A percentile compares a stretch with the other conserved stretches of the same genome.
Conservation (phyloP, 2,113 vertebrate species). For the Callithrix jacchus region DNA sequence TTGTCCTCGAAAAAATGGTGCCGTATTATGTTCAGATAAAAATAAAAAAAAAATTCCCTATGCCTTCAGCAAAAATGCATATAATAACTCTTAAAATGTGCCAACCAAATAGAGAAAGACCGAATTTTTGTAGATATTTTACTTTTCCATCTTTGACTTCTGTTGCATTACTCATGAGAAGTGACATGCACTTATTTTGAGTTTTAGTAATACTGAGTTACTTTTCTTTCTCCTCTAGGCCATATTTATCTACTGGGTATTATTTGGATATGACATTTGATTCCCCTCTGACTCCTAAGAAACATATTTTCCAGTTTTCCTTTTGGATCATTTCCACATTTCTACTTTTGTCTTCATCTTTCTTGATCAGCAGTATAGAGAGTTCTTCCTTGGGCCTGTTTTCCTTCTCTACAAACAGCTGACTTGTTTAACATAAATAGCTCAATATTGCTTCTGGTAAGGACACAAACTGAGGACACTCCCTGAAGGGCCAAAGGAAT, state of each 20-base stretch:
- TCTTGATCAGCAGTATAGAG: neutral
- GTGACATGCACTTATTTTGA: neutral
- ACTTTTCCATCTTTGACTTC: neutral
- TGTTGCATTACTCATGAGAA: neutral
- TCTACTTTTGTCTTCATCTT: slow-evolving; percentile 48
- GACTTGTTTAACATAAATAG: slow-evolving; percentile 55
- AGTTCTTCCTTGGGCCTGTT: slow-evolving; percentile 33
- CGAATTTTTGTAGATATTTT: neutral
- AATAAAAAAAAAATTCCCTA: neutral
- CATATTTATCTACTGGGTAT: slow-evolving; percentile 34
- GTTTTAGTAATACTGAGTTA: neutral
- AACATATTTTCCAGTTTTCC: neutral
- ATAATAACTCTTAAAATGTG: neutral
- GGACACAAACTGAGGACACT: slow-evolving; percentile 11
- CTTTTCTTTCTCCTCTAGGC: neutral
- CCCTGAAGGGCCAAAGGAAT: slow-evolving; percentile 15
- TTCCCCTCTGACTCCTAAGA: slow-evolving; percentile 52
- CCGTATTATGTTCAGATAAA: neutral
- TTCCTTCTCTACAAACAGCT: slow-evolving; percentile 30
- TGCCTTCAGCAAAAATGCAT: neutral
- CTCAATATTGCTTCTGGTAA: slow-evolving; percentile 56
- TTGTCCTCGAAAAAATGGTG: neutral
- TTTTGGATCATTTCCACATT: slow-evolving; percentile 44
- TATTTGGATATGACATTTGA: slow-evolving; percentile 53
- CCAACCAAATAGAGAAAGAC: neutral